These are phyloP conservation scores for Sciurus vulgaris DNA, from an alignment of 2,797 vertebrate genomes.

Conservation along the genomic window DNA sequence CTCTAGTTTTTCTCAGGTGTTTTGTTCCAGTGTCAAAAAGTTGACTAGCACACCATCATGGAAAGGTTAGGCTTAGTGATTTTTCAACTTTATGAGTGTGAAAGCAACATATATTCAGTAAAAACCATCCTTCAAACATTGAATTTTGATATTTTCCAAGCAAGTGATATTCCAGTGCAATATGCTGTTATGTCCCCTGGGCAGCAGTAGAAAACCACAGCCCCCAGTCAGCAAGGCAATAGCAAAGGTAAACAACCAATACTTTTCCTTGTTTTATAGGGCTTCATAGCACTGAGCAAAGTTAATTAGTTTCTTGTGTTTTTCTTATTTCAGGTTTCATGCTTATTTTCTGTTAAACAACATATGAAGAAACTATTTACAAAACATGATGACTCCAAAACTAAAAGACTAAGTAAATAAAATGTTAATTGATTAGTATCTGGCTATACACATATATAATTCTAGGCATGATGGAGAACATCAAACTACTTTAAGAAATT, in stretches of 20 bases:
- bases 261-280: background rate
- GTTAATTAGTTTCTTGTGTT: background rate
- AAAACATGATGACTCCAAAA: background rate
- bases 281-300: background rate
- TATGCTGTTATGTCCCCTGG: background rate
- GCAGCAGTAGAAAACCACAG: background rate
- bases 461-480: background rate
- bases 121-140: background rate
- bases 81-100: background rate
- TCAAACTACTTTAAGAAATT: background rate
- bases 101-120: background rate
- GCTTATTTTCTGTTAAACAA: conserved; percentile 54
- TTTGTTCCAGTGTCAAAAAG: background rate
- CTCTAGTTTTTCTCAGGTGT: background rate
- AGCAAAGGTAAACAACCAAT: background rate
- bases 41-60: background rate
- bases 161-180: background rate
- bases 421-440: background rate
- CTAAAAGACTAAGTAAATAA: background rate
- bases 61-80: background rate
- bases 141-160: background rate
- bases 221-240: background rate
- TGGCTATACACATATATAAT: background rate
- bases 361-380: background rate
- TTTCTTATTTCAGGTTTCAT: background rate